These are phyloP conservation scores for Rotaria sp. DNA, from an alignment of 2,888 invertebrate species.

Conservation along the genomic window DNA sequence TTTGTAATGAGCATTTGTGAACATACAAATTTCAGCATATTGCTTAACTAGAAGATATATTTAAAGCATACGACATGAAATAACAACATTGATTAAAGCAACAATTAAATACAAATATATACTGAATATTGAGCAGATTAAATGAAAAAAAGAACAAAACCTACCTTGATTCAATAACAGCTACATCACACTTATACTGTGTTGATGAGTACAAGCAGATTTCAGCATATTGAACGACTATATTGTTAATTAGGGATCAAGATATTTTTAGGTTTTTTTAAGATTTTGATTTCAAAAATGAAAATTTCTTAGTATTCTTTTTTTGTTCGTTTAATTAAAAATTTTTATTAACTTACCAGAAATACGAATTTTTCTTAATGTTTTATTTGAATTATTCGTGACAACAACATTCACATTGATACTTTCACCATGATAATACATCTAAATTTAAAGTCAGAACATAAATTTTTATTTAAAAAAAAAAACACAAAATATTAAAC, in stretches of 20 bases:
- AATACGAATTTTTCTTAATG: slow-evolving; percentile 92
- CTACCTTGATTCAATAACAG: slow-evolving; percentile 1
- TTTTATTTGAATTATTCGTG: slow-evolving; percentile 96
- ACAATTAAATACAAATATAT: neutral
- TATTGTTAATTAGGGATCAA: neutral
- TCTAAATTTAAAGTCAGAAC: slow-evolving; percentile 52
- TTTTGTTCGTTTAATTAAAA: neutral
- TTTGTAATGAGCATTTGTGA: slow-evolving; percentile 30
- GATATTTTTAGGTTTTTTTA: neutral
- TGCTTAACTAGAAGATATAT: slow-evolving; percentile 22
- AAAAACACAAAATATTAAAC: slow-evolving; percentile 50
- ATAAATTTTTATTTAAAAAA: neutral
- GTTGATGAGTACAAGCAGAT: slow-evolving; percentile 98
- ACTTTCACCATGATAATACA: slow-evolving; percentile 82
- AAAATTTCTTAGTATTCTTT: neutral
- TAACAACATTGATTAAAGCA: neutral
- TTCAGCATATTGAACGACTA: slow-evolving; percentile 92
- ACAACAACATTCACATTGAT: slow-evolving; percentile 97
- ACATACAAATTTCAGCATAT: slow-evolving; percentile 30
- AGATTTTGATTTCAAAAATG: neutral
- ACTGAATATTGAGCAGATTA: neutral
- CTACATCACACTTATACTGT: slow-evolving; percentile 85
- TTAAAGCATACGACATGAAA: neutral
- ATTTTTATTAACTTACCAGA: slow-evolving; percentile 57
- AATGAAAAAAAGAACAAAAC: neutral